phyloP scores from a whole-genome alignment of 2,888 invertebrate species.

The Keiferia lycopersicella region DNA sequence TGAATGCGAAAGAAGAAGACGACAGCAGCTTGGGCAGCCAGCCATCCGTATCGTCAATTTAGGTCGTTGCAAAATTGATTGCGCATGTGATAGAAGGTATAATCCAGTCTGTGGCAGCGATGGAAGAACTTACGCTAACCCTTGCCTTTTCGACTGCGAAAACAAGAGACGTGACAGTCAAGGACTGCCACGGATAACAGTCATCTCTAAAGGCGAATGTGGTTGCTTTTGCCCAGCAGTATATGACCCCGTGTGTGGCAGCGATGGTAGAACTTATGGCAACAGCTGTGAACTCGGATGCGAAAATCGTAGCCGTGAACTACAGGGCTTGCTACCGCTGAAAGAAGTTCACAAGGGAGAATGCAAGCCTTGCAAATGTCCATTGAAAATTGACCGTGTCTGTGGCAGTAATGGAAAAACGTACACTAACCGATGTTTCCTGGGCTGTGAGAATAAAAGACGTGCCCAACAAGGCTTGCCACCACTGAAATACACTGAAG shows the following conservation, averaged over 20 bases:
- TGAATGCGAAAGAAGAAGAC: background rate
- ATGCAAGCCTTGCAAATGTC: constrained; percentile 37
- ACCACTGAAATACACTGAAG: constrained; percentile 16
- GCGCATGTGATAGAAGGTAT: background rate
- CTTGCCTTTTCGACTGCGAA: constrained; percentile 38
- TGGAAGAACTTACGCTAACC: constrained; percentile 38
- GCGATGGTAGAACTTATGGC: constrained; percentile 77
- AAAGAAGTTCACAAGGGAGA: constrained; percentile 31
- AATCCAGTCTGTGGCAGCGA: constrained; percentile 37
- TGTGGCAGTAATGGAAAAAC: constrained; percentile 37
- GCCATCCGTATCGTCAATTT: background rate
- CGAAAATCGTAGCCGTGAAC: background rate
- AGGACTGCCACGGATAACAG: constrained; percentile 15
- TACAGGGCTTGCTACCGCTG: constrained; percentile 17
- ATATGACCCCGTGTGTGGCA: constrained; percentile 40
- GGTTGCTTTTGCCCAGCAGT: constrained; percentile 14
- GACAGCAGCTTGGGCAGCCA: constrained; percentile 7
- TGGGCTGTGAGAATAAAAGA: constrained; percentile 33
- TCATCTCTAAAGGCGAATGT: constrained; percentile 6
- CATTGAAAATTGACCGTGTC: constrained; percentile 32
- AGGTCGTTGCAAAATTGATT: constrained; percentile 3
- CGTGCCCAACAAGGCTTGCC: constrained; percentile 20
- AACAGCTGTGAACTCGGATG: constrained; percentile 50
- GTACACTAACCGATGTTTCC: constrained; percentile 36
- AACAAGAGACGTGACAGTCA: constrained; percentile 31